Conservation (phyloP, 2,888 invertebrate species). For the Nomada flava region DNA sequence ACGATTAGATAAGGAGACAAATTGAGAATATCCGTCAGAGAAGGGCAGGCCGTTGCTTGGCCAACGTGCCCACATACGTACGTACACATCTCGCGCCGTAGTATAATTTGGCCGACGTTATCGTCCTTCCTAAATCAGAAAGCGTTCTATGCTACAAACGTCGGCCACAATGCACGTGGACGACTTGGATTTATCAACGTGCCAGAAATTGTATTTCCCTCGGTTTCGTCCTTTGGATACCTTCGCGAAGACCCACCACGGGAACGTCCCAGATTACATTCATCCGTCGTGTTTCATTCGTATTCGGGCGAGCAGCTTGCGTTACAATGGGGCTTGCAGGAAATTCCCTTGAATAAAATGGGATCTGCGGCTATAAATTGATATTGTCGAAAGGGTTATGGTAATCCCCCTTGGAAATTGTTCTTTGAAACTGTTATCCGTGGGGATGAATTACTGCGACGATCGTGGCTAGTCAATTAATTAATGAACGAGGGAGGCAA, state of each 20-base stretch:
- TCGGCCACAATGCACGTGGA: constrained; percentile 29
- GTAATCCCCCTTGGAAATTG: neutral
- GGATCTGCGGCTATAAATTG: neutral
- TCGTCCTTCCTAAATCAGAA: constrained; percentile 38
- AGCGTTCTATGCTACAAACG: constrained; percentile 22
- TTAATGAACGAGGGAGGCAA: too few species aligned
- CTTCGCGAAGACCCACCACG: constrained; percentile 5
- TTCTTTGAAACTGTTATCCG: neutral
- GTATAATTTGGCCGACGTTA: constrained; percentile 55
- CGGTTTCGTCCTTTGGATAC: constrained; percentile 28
- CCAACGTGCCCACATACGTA: neutral
- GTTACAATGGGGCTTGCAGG: neutral
- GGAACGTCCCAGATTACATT: constrained; percentile 34
- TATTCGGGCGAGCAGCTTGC: constrained; percentile 1
- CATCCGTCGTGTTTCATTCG: constrained; percentile 32
- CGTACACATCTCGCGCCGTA: neutral
- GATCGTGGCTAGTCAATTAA: too few species aligned
- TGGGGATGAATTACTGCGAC: neutral
- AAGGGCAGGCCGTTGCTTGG: neutral
- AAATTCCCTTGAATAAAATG: neutral
- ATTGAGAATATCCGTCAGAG: constrained; percentile 56
- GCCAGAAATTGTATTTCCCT: constrained; percentile 48
- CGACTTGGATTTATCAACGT: constrained; percentile 51
- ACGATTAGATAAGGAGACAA: constrained; percentile 69
- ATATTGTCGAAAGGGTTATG: constrained; percentile 12